Evolutionary conservation across 2,797 vertebrate species (phyloP).

Genomic region (Hyperoplus immaculatus): DNA sequence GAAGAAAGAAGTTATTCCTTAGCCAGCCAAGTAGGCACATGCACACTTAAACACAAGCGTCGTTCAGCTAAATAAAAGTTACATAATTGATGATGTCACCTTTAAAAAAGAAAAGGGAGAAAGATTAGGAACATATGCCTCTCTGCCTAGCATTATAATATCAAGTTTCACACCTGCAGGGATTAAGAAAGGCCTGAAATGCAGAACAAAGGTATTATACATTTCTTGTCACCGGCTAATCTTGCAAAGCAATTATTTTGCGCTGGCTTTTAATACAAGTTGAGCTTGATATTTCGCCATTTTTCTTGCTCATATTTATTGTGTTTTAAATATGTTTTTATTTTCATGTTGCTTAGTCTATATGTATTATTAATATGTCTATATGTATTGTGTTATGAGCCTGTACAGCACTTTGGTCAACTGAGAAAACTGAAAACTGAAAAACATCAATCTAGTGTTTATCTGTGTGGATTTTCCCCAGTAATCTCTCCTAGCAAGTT

Average conservation of each 20-base stretch:
- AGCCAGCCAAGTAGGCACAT: slow-evolving; percentile 4
- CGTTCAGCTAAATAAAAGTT: slow-evolving; percentile 51
- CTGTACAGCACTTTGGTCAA: no score
- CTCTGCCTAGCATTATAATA: slow-evolving; percentile 12
- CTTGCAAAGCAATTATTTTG: background rate
- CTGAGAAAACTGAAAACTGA: slow-evolving; percentile 30
- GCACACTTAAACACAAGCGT: background rate
- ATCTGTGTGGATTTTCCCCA: slow-evolving; percentile 70
- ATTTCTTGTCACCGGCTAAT: slow-evolving; percentile 27
- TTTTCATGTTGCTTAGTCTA: no score
- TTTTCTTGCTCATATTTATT: no score
- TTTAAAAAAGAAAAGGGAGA: slow-evolving; percentile 23
- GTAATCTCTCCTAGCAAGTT: slow-evolving; percentile 29
- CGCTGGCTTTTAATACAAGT: no score
- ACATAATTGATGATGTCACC: slow-evolving; percentile 73
- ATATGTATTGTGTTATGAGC: no score
- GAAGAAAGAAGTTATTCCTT: slow-evolving; percentile 24
- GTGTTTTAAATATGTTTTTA: no score
- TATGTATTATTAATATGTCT: no score
- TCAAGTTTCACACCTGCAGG: slow-evolving; percentile 51
- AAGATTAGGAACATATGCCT: slow-evolving; percentile 40
- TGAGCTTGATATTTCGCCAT: no score
- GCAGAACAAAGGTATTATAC: slow-evolving; percentile 36
- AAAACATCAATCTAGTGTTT: slow-evolving; percentile 64
- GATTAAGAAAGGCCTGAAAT: slow-evolving; percentile 48